A percentile compares a stretch with the other conserved stretches of the same genome.
Conservation (phyloP, 2,888 invertebrate genomes). For the Mimachlamys varia region DNA sequence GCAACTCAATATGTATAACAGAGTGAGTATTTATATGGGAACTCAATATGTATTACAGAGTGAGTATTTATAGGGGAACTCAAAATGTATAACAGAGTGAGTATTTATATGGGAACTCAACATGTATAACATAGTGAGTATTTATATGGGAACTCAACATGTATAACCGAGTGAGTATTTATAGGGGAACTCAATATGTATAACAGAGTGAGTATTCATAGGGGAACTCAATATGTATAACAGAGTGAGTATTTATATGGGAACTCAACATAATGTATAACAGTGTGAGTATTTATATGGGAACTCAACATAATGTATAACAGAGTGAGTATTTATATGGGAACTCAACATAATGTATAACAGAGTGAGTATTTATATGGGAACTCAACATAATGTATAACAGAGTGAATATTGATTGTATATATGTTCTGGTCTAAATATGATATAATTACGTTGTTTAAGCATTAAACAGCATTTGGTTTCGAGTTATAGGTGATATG, state of each 20-base stretch:
- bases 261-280: conserved; percentile 68
- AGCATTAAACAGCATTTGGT: no score
- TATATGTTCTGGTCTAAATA: neutral
- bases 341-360: conserved; percentile 68
- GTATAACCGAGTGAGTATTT: conserved; percentile 71
- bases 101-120: conserved; percentile 66
- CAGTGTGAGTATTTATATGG: conserved; percentile 70
- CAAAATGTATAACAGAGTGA: conserved; percentile 70
- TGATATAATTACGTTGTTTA: neutral
- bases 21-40: conserved; percentile 71
- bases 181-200: conserved; percentile 69
- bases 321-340: conserved; percentile 70
- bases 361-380: conserved; percentile 69
- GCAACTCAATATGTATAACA: conserved; percentile 67
- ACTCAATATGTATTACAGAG: conserved; percentile 70
- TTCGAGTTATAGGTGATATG: no score
- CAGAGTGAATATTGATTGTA: conserved; percentile 42
- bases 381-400: no score
- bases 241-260: conserved; percentile 70
- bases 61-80: conserved; percentile 68
- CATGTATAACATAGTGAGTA: conserved; percentile 70
- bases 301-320: conserved; percentile 68
- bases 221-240: conserved; percentile 67
- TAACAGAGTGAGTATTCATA: conserved; percentile 70
- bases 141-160: conserved; percentile 68